Base-by-base conservation (phyloP, 2,888 invertebrate genomes). In the Acleris literana region DNA sequence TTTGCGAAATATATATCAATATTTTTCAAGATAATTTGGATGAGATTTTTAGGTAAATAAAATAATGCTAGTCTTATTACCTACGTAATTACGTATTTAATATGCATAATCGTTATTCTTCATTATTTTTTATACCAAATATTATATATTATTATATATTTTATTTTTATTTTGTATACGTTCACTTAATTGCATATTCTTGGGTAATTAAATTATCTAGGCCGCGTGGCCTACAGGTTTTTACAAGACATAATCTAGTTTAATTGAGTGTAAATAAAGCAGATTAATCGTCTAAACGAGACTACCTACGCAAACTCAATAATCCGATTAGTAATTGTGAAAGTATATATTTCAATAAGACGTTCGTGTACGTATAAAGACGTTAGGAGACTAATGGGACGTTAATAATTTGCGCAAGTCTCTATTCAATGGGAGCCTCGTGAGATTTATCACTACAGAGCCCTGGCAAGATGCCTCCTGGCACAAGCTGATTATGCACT, bases 381-480 rank as follows among this genome's bases (percentile, higher is more conserved):
- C 87, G 83, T 85, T 88, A 76, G 78, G 79, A 77, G 85, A 86
- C 88, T 90, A 91, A 92, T 90, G 91, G 90, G 76, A 85, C 87
- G 90, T 88, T 89, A 87, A 89, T 91, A 90, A 92, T 90, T 89
- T 81, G 84, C 83, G 79, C 84, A 84, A 88, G 87, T 86, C 82
- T 80, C 87, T 84, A 88, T 90, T 91, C 82, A 91, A 87, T 87
- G 85, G 85, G 79, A 81, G 83, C 84, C 82, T 75, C 82, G 77
- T 69, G 78, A 87, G 90, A 92, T 91, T 91, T 91, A 91, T 88
- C 84, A 84, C 87, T 87, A 87, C 88, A 87, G 88, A 81, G 80
- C 84, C 78, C 88, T 91, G 92, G 92, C 91, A 91, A 87, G 85
- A 86, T 90, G 90, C 91, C 91, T 85, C 83, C 84, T 90, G 88